Evolutionary conservation across 2,797 vertebrate species (phyloP), one percentile per base, ranked within the genome.

Genomic region (Parauchenoglanis ngamensis): DNA sequence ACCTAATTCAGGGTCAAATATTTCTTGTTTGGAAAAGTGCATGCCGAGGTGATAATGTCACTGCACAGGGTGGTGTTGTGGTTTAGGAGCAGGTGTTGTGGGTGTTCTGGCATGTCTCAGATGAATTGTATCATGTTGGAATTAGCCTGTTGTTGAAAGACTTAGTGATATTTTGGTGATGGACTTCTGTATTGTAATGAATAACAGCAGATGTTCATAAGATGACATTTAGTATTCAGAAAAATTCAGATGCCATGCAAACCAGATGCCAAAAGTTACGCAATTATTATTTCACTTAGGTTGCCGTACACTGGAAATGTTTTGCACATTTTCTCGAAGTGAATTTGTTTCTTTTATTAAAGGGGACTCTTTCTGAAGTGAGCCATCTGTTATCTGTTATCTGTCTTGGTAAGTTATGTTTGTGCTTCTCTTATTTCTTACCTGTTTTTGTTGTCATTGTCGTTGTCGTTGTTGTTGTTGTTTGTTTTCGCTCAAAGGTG

Each of bases 351-450:
- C 87, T 90, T 82, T 76, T 92, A 86, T 90, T 90, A 65, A 88
- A 95, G 93, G 94, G 94, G 94, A 94, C 91, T 91, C 90, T 86
- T 90, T 92, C 91, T 90, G 91, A 89, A 92, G 93, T 88, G 83
- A 92, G 89, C 84, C 87, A 90, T 90, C 89, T 88, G 92, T 90
- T 92, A 91, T 87, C 91, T 77, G 89, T 92, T 93, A 89, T 90
- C 89, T 91, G 88, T 94, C 93, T 93, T 93, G 94, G 95, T 96
- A 94, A 92, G 93, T 88, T 82, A 88, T 92, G 93, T 90, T 65
- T 85, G 49, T 54, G n/a, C n/a, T 31, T 61, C 35, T 49, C 67
- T 40, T 87, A 72, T 67, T 88, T 17, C 87, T 75, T 72, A 78
- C 21, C 25, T 87, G 75, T 72, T 52, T 81, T 78, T 77, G 49